These are phyloP conservation scores for Raja brachyura DNA, from an alignment of 2,113 vertebrate species.

Conservation along the genomic window DNA sequence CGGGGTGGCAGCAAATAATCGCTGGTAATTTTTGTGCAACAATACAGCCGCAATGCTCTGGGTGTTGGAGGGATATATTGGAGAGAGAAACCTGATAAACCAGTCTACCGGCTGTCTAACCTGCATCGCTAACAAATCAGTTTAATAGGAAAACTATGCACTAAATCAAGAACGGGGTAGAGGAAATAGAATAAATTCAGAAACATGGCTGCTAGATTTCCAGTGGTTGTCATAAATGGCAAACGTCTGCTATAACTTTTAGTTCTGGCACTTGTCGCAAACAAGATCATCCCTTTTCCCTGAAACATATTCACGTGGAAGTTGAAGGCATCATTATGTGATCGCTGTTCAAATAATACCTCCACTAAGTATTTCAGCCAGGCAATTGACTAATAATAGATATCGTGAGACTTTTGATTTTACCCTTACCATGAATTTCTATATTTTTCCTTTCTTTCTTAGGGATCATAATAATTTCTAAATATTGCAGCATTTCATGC, in stretches of 20 bases:
- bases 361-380: background rate
- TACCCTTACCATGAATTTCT: background rate
- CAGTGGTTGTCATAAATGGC: background rate
- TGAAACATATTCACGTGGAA: background rate
- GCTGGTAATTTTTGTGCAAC: background rate
- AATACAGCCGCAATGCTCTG: background rate
- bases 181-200: slow-evolving; percentile 18
- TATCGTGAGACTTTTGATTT: background rate
- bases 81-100: slow-evolving; percentile 24
- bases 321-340: background rate
- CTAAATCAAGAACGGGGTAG: slow-evolving; percentile 7
- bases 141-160: background rate
- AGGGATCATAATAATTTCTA: background rate
- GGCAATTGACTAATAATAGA: background rate
- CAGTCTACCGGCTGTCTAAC: background rate
- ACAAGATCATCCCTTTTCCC: background rate
- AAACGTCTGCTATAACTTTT: background rate
- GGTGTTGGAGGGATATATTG: background rate
- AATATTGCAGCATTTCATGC: background rate
- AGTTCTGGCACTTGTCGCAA: background rate
- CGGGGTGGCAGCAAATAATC: background rate
- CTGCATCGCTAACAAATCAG: background rate
- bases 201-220: background rate
- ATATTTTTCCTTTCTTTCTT: background rate
- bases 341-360: background rate